Conservation (phyloP, 2,888 invertebrate species). For the Clitarchus hookeri region DNA sequence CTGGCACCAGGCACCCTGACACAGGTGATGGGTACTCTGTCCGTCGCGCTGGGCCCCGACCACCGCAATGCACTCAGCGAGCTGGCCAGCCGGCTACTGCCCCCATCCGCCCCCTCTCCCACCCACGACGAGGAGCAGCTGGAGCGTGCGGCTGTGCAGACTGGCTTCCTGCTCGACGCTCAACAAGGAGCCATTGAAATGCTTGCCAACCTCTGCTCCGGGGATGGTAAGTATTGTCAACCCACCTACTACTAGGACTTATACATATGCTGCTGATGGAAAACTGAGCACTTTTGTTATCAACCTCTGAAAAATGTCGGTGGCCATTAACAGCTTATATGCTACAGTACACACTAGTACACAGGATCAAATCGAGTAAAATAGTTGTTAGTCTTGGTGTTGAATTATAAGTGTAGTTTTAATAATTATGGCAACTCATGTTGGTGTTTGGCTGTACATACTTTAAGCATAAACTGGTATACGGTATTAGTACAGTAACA, state of each 20-base stretch:
- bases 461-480: too few species aligned
- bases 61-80: constrained; percentile 58
- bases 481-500: too few species aligned
- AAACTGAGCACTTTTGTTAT: not conserved
- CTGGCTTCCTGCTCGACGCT: constrained; percentile 62
- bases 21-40: constrained; percentile 59
- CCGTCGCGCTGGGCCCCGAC: constrained; percentile 60
- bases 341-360: too few species aligned
- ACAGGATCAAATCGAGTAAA: too few species aligned
- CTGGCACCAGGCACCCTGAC: constrained; percentile 42
- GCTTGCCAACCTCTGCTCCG: constrained; percentile 70
- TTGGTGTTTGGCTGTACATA: too few species aligned
- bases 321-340: too few species aligned
- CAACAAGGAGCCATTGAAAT: constrained; percentile 73
- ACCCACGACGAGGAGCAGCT: constrained; percentile 58
- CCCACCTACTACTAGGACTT: too few species aligned
- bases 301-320: too few species aligned
- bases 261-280: constrained; percentile 41
- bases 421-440: too few species aligned
- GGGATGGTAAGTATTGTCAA: constrained; percentile 58
- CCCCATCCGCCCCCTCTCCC: constrained; percentile 55
- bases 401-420: too few species aligned
- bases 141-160: constrained; percentile 44
- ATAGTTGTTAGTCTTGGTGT: too few species aligned
- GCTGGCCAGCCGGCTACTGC: constrained; percentile 57